phyloP scores from a whole-genome alignment of 2,797 vertebrate species.

The Argya squamiceps region DNA sequence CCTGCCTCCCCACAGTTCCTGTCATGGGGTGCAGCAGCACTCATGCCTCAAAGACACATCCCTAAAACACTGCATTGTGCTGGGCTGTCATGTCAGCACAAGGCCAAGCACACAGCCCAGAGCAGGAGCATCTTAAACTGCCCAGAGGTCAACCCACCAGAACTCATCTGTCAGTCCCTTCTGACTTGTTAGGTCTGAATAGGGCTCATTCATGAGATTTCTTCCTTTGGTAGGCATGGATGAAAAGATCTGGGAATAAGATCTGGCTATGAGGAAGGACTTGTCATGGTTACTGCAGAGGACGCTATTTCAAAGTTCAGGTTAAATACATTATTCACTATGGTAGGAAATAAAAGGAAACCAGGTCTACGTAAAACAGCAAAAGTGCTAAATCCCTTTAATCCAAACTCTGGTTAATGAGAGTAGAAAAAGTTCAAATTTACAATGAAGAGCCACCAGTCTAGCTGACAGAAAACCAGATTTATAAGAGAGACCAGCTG shows the following conservation, averaged over 20 bases:
- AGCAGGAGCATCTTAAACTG: neutral
- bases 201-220: neutral
- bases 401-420: neutral
- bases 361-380: neutral
- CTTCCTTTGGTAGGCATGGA: neutral
- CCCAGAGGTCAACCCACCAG: neutral
- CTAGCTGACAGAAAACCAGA: neutral
- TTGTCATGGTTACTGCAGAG: neutral
- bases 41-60: accelerated
- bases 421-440: neutral
- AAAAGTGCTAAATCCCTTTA: neutral
- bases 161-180: neutral
- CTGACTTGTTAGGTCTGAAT: neutral
- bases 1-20: neutral
- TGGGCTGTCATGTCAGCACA: accelerated
- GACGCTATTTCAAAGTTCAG: conserved; percentile 4
- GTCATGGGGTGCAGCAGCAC: neutral
- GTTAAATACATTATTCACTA: neutral
- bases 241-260: neutral
- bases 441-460: neutral
- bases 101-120: neutral
- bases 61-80: neutral
- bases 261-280: neutral
- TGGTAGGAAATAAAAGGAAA: neutral
- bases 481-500: neutral